phyloP scores from a whole-genome alignment of 2,888 invertebrate species.

The Altica lythri region DNA sequence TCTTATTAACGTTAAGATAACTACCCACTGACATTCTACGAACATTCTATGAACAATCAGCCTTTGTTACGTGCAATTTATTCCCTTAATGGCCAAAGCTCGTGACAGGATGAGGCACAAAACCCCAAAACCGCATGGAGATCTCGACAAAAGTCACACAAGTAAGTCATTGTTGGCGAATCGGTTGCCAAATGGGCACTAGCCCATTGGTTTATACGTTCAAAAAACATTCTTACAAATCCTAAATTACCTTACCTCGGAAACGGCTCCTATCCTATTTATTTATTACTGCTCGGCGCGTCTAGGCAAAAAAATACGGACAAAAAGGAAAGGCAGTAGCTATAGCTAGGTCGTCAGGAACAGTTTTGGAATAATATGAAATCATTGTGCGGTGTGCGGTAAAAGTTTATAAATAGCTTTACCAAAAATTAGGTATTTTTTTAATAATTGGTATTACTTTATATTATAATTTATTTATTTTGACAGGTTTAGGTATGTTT shows the following conservation, averaged over 20 bases:
- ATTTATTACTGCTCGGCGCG: slow-evolving; percentile 43
- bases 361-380: too few species aligned
- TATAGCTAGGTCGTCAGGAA: background rate
- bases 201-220: slow-evolving; percentile 38
- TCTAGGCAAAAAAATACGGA: background rate
- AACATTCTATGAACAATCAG: slow-evolving; percentile 35
- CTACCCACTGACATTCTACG: slow-evolving; percentile 12
- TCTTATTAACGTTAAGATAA: slow-evolving; percentile 17
- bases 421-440: too few species aligned
- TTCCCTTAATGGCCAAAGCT: slow-evolving; percentile 36
- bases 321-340: background rate
- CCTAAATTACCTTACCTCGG: slow-evolving; percentile 49
- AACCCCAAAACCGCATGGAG: slow-evolving; percentile 30
- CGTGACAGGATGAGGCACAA: slow-evolving; percentile 36
- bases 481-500: too few species aligned
- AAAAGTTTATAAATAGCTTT: too few species aligned
- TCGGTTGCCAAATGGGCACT: slow-evolving; percentile 39
- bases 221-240: slow-evolving; percentile 48
- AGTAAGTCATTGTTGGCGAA: slow-evolving; percentile 39
- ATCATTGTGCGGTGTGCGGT: too few species aligned
- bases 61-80: slow-evolving; percentile 39
- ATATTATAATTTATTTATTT: too few species aligned
- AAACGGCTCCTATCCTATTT: slow-evolving; percentile 50
- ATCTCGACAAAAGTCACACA: slow-evolving; percentile 38
- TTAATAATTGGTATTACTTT: too few species aligned